Percentiles rank a stretch among this genome's conserved stretches.
Conservation (phyloP, 2,797 vertebrate genomes). For the Amblyopsis hoosieri region DNA sequence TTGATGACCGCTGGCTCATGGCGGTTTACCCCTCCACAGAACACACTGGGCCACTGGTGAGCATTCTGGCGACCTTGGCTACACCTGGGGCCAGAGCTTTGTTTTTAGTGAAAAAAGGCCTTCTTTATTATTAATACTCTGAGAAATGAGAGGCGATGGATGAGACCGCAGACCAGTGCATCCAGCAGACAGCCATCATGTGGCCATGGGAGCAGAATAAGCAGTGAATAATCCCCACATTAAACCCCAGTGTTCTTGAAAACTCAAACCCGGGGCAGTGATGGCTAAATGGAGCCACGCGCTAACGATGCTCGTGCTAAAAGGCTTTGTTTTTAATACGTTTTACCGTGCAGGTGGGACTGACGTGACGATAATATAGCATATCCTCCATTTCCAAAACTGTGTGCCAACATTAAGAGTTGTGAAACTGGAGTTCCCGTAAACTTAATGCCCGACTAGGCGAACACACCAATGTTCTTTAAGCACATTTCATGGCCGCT, state of each 20-base stretch:
- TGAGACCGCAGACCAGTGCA: slow-evolving; percentile 47
- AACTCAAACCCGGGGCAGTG: too few species aligned
- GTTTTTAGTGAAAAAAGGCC: slow-evolving; percentile 62
- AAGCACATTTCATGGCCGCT: slow-evolving; percentile 42
- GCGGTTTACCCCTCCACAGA: slow-evolving; percentile 20
- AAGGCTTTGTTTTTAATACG: slow-evolving; percentile 51
- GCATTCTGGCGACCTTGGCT: slow-evolving; percentile 74
- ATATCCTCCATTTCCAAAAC: slow-evolving; percentile 63
- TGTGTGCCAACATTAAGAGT: slow-evolving; percentile 55
- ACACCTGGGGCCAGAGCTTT: slow-evolving; percentile 62
- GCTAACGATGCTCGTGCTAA: slow-evolving; percentile 1
- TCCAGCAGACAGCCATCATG: slow-evolving; percentile 31
- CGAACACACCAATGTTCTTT: slow-evolving; percentile 41
- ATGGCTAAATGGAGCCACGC: too few species aligned
- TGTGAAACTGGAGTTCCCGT: slow-evolving; percentile 42
- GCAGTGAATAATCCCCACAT: too few species aligned
- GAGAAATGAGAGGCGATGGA: slow-evolving; percentile 67
- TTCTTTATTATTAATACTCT: slow-evolving; percentile 79
- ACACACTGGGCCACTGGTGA: slow-evolving; percentile 58
- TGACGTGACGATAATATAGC: slow-evolving; percentile 51
- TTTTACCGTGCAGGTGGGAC: slow-evolving; percentile 51
- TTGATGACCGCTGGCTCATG: slow-evolving; percentile 45
- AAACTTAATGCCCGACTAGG: slow-evolving; percentile 44
- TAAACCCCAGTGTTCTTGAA: too few species aligned
- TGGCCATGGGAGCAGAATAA: slow-evolving; percentile 26